These are phyloP conservation scores for Progne subis DNA, from an alignment of 2,113 vertebrate species.

Conservation along the genomic window DNA sequence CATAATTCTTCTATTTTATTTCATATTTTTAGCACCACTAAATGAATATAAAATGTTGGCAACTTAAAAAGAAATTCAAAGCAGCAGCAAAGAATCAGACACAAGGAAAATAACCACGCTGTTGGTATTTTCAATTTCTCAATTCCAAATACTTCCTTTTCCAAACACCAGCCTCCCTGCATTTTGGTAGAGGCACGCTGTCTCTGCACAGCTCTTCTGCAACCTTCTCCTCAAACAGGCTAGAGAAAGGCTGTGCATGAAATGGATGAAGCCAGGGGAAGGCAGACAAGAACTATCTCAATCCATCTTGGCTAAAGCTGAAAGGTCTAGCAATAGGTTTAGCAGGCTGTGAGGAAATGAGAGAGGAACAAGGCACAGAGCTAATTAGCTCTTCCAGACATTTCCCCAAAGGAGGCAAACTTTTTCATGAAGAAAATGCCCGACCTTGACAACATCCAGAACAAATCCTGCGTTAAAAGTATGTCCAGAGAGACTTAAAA, in stretches of 20 bases:
- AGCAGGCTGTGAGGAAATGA: slow-evolving; percentile 15
- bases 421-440: background rate
- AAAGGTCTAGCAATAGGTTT: background rate
- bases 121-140: background rate
- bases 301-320: slow-evolving; percentile 20
- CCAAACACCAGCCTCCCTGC: background rate
- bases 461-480: slow-evolving; percentile 31
- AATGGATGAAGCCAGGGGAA: background rate
- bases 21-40: background rate
- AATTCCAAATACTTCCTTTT: background rate
- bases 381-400: slow-evolving; percentile 46
- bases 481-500: slow-evolving; percentile 51
- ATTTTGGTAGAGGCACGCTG: background rate
- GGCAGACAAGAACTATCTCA: background rate
- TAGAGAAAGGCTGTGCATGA: background rate
- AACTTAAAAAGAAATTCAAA: background rate
- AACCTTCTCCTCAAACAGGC: background rate
- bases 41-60: background rate
- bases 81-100: background rate
- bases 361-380: background rate
- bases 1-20: background rate
- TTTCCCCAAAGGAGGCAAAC: background rate
- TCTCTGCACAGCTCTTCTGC: background rate
- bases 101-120: background rate
- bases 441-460: slow-evolving; percentile 52